A percentile compares a stretch with the other conserved stretches of the same genome.
phyloP scores from a whole-genome alignment of 2,113 vertebrate species.

The Phylloscopus trochiloides region DNA sequence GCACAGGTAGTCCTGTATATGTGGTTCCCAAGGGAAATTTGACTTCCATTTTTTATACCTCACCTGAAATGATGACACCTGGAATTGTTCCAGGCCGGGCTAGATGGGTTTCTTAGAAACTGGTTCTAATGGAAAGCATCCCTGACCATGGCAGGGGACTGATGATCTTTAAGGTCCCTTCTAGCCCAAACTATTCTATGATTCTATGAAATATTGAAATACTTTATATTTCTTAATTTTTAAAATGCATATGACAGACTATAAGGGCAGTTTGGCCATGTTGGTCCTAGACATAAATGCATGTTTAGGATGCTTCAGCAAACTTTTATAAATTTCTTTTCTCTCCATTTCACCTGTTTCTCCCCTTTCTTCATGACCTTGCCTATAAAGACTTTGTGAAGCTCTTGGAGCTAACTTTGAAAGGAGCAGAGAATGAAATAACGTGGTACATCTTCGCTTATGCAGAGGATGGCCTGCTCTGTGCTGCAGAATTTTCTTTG shows the following conservation, averaged over 20 bases:
- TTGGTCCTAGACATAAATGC: neutral
- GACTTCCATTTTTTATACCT: neutral
- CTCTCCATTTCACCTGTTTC: neutral
- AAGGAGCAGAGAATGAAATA: neutral
- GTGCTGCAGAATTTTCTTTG: neutral
- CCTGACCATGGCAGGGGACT: neutral
- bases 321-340: neutral
- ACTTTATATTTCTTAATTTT: neutral
- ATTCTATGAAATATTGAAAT: neutral
- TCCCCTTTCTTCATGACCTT: neutral
- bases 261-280: neutral
- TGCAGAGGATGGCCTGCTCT: neutral
- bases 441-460: fast-evolving
- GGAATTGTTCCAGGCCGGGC: neutral
- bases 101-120: neutral
- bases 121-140: neutral
- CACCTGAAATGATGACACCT: neutral
- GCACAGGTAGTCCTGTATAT: neutral
- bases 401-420: neutral
- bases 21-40: neutral
- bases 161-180: neutral
- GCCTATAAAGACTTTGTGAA: neutral
- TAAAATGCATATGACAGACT: neutral
- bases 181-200: neutral
- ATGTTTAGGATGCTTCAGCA: neutral